Conservation (phyloP, 2,888 invertebrate species). For the Gasteruption jaculator region DNA sequence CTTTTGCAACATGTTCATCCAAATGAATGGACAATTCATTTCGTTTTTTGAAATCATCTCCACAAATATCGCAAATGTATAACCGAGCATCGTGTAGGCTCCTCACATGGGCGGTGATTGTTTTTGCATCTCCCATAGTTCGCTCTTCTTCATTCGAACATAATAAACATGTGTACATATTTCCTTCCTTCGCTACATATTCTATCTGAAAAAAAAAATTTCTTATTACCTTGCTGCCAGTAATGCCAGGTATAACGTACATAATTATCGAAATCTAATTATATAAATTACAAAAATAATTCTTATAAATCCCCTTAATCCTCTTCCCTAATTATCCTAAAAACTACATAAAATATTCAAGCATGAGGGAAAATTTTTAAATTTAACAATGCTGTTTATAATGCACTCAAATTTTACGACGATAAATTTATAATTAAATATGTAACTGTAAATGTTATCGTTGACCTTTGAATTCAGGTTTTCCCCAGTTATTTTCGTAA, state of each 20-base stretch:
- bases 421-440: too few relatives aligned
- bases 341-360: too few relatives aligned
- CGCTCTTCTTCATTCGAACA: conserved; percentile 51
- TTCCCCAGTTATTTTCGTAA: too few relatives aligned
- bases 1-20: conserved; percentile 60
- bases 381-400: too few relatives aligned
- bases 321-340: too few relatives aligned
- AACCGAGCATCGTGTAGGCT: conserved; percentile 59
- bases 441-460: too few relatives aligned
- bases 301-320: too few relatives aligned
- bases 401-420: too few relatives aligned
- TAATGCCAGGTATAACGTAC: neutral
- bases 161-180: conserved; percentile 57
- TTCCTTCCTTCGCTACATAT: conserved; percentile 47
- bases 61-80: conserved; percentile 70
- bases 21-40: conserved; percentile 63
- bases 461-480: too few relatives aligned
- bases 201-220: conserved; percentile 25
- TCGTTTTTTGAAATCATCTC: conserved; percentile 61
- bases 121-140: conserved; percentile 55
- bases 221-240: neutral
- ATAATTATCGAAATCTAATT: conserved; percentile 1
- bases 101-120: conserved; percentile 62
- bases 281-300: conserved; percentile 1
- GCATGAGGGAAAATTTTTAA: too few relatives aligned